Base-by-base conservation (phyloP, 2,113 vertebrate genomes). In the Gavia stellata region DNA sequence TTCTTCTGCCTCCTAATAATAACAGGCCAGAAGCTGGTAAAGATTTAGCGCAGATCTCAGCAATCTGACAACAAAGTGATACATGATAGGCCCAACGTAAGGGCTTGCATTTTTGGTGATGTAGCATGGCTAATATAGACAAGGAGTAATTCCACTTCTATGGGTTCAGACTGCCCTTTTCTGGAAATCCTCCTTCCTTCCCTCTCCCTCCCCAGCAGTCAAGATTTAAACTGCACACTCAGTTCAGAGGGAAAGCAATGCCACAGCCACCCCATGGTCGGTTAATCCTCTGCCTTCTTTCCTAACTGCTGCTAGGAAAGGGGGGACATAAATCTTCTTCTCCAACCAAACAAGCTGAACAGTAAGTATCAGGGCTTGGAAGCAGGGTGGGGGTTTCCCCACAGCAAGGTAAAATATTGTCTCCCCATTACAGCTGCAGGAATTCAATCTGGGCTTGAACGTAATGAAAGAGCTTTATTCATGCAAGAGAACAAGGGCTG, bases 381-480 rank as follows among this genome's bases (percentile, higher is more conserved):
- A 89, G 42, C 26, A 83, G 62, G 87, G 40, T 78, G 85, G 24
- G 49, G 23, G 58, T 55, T 52, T 94, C 59, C 74, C 40, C 42
- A 17, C 23, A 70, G 67, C 67, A 82, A 91, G 55, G 67, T 90
- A 86, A 96, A 96, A 96, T 91, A 96, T 52, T 91, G 91, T 74
- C 78, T 90, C 90, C 87, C 78, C 12, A 4, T 96, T 84, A 94
- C 5, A 11, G 81, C 81, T 92, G 42, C 85, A 96, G 73, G 45
- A 94, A 95, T 96, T 96, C 81, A 95, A 18, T 97, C 88, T 75
- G 66, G 73, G 56, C 52, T 50, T 83, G 63, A 71, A 97, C 86
- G 92, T 92, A 96, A 95, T 96, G 86, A 98, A 97, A 96, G 68
- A 61, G 23, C 14, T 90, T 92, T 83, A 71, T 88, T 78, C 77